A percentile compares a stretch with the other conserved stretches of the same genome.
phyloP scores from a whole-genome alignment of 2,113 vertebrate species.

The Anhinga rufa region DNA sequence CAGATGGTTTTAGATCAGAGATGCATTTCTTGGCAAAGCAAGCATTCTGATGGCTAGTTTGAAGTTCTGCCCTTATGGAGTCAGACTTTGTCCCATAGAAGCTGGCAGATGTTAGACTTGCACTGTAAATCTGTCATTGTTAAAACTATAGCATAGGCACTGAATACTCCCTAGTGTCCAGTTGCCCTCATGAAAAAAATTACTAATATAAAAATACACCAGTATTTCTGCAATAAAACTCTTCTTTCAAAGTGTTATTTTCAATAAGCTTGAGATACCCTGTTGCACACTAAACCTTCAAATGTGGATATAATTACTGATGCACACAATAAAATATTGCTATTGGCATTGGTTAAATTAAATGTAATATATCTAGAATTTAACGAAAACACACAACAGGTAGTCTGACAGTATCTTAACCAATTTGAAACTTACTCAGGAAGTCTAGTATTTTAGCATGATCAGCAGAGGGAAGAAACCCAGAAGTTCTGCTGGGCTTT shows the following conservation, averaged over 20 bases:
- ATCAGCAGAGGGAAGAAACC: background rate
- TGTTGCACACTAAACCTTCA: background rate
- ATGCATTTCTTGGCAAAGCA: background rate
- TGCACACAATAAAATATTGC: background rate
- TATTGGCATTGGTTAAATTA: background rate
- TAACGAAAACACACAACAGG: background rate
- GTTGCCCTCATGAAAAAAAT: background rate
- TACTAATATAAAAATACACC: background rate
- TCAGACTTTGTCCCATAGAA: background rate
- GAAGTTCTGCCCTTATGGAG: background rate
- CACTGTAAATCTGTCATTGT: background rate
- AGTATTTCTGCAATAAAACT: background rate
- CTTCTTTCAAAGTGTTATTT: background rate
- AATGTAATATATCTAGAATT: background rate
- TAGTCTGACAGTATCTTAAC: background rate
- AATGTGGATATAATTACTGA: background rate
- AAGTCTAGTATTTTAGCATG: background rate
- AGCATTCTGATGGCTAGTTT: background rate
- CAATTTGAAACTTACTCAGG: background rate
- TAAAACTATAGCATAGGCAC: background rate
- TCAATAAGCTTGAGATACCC: background rate
- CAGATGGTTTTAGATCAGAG: background rate
- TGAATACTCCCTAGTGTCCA: background rate
- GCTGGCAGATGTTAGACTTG: background rate
- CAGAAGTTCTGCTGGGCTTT: background rate